These are phyloP conservation scores for Neuroscelio doddi DNA, from an alignment of 2,888 invertebrate genomes.

Conservation along the genomic window DNA sequence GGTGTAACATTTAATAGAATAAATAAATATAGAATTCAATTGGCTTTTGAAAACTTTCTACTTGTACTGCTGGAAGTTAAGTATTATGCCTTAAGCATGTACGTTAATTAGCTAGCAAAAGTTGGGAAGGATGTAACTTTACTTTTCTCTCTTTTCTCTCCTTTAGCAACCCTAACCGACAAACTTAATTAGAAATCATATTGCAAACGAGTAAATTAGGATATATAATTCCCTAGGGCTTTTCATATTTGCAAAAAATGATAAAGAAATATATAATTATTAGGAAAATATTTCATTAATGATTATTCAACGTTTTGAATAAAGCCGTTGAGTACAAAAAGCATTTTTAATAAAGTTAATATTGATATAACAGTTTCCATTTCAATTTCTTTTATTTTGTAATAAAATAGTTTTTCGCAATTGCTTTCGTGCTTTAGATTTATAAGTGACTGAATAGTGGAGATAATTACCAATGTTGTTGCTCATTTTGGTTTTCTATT, in stretches of 20 bases:
- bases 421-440: too few relatives aligned
- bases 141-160: conserved; percentile 22
- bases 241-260: conserved; percentile 29
- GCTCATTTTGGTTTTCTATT: too few relatives aligned
- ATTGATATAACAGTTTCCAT: too few relatives aligned
- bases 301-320: conserved; percentile 3
- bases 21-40: conserved; percentile 28
- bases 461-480: too few relatives aligned
- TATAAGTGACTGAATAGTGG: too few relatives aligned
- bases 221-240: conserved; percentile 39
- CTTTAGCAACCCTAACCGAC: conserved; percentile 23
- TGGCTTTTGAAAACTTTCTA: conserved; percentile 24
- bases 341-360: too few relatives aligned
- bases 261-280: conserved; percentile 37
- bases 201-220: conserved; percentile 46
- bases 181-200: conserved; percentile 48
- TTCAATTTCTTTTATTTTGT: too few relatives aligned
- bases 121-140: conserved; percentile 43
- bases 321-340: too few relatives aligned
- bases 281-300: conserved; percentile 28
- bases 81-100: conserved; percentile 40
- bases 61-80: conserved; percentile 23
- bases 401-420: too few relatives aligned
- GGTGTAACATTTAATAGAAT: conserved; percentile 2
- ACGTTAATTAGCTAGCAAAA: conserved; percentile 44